These are phyloP conservation scores for Drosophila novamexicana DNA, from an alignment of 1,140 invertebrate species.

Conservation along the genomic window DNA sequence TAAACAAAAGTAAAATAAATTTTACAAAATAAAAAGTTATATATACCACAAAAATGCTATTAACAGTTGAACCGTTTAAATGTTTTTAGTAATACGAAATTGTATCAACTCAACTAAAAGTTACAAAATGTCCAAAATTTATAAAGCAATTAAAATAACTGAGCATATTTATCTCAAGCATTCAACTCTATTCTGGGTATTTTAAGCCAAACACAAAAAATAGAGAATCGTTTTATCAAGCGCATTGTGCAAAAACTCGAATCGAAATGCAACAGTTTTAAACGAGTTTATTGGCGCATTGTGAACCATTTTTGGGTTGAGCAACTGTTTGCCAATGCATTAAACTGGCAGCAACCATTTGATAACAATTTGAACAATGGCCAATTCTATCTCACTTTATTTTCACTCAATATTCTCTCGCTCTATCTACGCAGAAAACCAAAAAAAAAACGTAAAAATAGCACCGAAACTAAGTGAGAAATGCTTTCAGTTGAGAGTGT, in stretches of 20 bases:
- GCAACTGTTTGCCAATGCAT: constrained; percentile 75
- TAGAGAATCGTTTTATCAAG: constrained; percentile 6
- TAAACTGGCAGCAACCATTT: constrained; percentile 52
- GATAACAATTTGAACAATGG: constrained; percentile 55
- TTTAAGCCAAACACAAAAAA: neutral
- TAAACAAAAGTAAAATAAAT: neutral
- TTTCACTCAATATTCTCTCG: constrained; percentile 30
- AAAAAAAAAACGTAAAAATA: neutral
- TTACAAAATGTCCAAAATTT: neutral
- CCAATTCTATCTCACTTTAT: constrained; percentile 41
- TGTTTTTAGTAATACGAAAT: neutral
- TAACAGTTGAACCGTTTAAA: neutral
- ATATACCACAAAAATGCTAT: neutral
- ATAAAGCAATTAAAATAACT: neutral
- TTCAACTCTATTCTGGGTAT: neutral
- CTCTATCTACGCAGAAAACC: constrained; percentile 5
- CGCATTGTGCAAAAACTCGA: neutral
- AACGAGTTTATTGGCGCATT: constrained; percentile 52
- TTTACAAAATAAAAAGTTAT: neutral
- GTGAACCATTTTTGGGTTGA: constrained; percentile 45
- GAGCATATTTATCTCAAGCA: neutral
- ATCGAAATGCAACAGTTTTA: constrained; percentile 55
- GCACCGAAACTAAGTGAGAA: neutral
- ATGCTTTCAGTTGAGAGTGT: neutral
- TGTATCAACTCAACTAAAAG: neutral